A percentile compares a stretch with the other conserved stretches of the same genome.
phyloP scores from a whole-genome alignment of 2,113 vertebrate species.

The Prochilodus magdalenae region DNA sequence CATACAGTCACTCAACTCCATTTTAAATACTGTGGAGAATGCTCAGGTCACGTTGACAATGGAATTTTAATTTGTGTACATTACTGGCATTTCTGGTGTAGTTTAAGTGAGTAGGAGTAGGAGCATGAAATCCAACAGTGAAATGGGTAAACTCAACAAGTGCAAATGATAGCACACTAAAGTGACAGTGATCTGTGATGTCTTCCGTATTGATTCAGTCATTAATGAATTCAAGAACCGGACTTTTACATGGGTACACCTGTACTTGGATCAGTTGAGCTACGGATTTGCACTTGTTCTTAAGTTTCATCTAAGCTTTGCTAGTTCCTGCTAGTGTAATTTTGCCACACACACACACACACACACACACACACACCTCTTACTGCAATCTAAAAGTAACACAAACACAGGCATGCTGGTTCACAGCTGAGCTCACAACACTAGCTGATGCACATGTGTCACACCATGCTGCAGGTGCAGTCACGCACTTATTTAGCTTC shows the following conservation, averaged over 20 bases:
- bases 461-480: constrained; percentile 29
- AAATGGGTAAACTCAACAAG: constrained; percentile 23
- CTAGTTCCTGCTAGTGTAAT: constrained; percentile 4
- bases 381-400: constrained; percentile 7
- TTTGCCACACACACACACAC: not conserved
- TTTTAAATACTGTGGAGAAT: not conserved
- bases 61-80: constrained; percentile 1
- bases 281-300: constrained; percentile 34
- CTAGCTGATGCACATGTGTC: constrained; percentile 18
- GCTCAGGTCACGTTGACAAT: constrained; percentile 6
- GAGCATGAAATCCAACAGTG: not conserved
- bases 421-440: constrained; percentile 18
- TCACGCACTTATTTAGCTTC: constrained; percentile 15
- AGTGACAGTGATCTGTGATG: constrained; percentile 12
- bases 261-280: not conserved
- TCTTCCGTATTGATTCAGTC: constrained; percentile 2
- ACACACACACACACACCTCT: not conserved
- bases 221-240: not conserved
- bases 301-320: not conserved
- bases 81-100: not conserved
- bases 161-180: constrained; percentile 37
- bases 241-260: not conserved
- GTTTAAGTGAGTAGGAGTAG: constrained; percentile 21
- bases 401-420: constrained; percentile 36
- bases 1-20: constrained; percentile 12